Conservation (phyloP, 2,113 vertebrate species). For the Bubo scandiacus region DNA sequence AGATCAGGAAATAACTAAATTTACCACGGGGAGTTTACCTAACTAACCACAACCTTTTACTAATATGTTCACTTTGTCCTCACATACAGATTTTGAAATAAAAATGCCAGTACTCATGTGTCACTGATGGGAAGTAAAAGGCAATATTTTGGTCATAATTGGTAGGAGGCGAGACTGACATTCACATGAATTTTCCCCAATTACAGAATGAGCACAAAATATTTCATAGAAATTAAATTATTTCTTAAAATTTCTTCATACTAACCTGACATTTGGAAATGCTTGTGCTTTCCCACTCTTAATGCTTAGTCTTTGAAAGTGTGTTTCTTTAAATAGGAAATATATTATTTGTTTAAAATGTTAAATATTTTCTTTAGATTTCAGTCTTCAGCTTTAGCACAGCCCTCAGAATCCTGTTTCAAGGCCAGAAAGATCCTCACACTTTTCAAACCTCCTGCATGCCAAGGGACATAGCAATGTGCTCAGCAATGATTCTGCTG, state of each 20-base stretch:
- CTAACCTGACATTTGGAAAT: slow-evolving; percentile 10
- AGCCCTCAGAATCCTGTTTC: neutral
- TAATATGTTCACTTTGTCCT: slow-evolving; percentile 35
- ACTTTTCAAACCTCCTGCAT: neutral
- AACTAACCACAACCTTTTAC: slow-evolving; percentile 60
- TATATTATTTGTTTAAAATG: neutral
- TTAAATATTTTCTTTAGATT: neutral
- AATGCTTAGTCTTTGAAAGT: neutral
- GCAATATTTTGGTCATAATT: slow-evolving; percentile 57
- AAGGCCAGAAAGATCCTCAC: neutral
- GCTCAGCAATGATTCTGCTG: neutral
- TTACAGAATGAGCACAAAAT: slow-evolving; percentile 25
- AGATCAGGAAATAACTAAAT: slow-evolving; percentile 60
- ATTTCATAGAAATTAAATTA: slow-evolving; percentile 40
- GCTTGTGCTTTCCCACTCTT: neutral
- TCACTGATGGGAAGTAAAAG: slow-evolving; percentile 63
- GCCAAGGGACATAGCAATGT: neutral
- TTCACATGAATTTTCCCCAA: slow-evolving; percentile 37
- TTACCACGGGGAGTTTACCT: slow-evolving; percentile 66
- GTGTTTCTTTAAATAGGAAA: neutral
- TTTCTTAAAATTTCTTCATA: slow-evolving; percentile 1
- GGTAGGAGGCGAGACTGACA: slow-evolving; percentile 28
- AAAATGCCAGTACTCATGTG: slow-evolving; percentile 42
- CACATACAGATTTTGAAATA: slow-evolving; percentile 39
- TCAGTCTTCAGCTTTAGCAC: neutral